Percentiles rank a stretch among this genome's conserved stretches.
Conservation (phyloP, 2,888 invertebrate genomes). For the Horisme vitalbata region DNA sequence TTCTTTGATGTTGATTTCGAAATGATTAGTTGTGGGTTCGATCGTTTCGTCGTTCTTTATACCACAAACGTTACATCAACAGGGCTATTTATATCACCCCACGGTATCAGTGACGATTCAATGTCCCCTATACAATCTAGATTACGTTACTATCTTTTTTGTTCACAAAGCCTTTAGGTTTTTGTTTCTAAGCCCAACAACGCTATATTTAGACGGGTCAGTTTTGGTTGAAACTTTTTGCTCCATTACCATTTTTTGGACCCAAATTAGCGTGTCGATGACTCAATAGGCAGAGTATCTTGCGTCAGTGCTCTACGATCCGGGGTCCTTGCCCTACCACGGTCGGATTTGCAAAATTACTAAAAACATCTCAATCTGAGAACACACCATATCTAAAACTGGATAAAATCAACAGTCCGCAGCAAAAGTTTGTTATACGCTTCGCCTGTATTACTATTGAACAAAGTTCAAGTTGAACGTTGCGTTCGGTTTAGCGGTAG, state of each 20-base stretch:
- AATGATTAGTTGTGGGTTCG: slow-evolving; percentile 28
- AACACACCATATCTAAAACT: slow-evolving; percentile 17
- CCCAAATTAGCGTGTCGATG: slow-evolving; percentile 12
- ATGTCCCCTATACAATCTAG: slow-evolving; percentile 3
- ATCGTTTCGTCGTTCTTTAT: slow-evolving; percentile 26
- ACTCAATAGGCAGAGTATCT: slow-evolving; percentile 10
- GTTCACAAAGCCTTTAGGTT: not conserved
- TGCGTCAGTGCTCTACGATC: slow-evolving; percentile 26
- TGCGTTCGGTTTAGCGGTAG: slow-evolving; percentile 9
- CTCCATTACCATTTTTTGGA: slow-evolving; percentile 2
- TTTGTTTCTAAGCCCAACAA: slow-evolving; percentile 5
- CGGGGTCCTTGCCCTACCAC: slow-evolving; percentile 32
- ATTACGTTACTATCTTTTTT: slow-evolving; percentile 1
- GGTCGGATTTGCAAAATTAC: slow-evolving; percentile 26
- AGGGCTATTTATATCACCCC: slow-evolving; percentile 11
- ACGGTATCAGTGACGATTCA: slow-evolving; percentile 12
- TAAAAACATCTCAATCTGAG: slow-evolving; percentile 27
- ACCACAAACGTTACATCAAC: slow-evolving; percentile 14
- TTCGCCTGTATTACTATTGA: slow-evolving; percentile 15
- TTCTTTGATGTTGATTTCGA: slow-evolving; percentile 36
- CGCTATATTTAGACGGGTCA: slow-evolving; percentile 4
- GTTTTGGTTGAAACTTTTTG: slow-evolving; percentile 6
- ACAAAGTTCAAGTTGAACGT: slow-evolving; percentile 17
- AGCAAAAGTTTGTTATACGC: slow-evolving; percentile 7
- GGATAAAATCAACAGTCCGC: slow-evolving; percentile 17